These are phyloP conservation scores for Otolemur garnettii DNA, from an alignment of 2,113 vertebrate species.

Conservation along the genomic window DNA sequence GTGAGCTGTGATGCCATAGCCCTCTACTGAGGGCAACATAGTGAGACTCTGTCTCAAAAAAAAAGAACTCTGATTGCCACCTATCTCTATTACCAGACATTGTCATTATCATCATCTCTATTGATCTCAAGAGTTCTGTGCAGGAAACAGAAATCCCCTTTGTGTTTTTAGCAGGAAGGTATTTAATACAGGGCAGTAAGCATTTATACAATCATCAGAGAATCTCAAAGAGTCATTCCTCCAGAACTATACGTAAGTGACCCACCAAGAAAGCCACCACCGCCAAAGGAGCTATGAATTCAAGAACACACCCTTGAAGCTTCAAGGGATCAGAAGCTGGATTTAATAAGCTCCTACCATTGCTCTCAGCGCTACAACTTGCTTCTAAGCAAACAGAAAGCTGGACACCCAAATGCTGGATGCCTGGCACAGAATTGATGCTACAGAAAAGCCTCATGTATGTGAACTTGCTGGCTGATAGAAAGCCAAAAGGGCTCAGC, in stretches of 20 bases:
- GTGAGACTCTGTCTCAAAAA: too few relatives aligned
- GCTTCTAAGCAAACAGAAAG: neutral
- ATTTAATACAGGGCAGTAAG: neutral
- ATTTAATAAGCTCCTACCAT: neutral
- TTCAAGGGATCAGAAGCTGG: neutral
- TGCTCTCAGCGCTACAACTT: neutral
- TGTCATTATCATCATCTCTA: neutral
- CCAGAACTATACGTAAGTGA: neutral
- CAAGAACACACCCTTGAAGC: neutral
- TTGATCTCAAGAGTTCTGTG: neutral
- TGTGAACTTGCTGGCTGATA: neutral
- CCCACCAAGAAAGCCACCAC: neutral
- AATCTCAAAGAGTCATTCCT: neutral
- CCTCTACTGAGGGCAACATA: too few relatives aligned
- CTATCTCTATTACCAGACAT: neutral
- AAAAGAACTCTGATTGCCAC: neutral
- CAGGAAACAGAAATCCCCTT: neutral
- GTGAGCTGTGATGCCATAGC: too few relatives aligned
- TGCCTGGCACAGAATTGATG: neutral
- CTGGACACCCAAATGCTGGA: neutral
- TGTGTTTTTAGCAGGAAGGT: constrained; percentile 2
- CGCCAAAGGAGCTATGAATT: neutral
- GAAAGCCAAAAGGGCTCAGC: neutral
- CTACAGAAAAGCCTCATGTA: neutral
- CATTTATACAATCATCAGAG: neutral